phyloP scores from a whole-genome alignment of 1,140 invertebrate species.

The Coboldia fuscipes region DNA sequence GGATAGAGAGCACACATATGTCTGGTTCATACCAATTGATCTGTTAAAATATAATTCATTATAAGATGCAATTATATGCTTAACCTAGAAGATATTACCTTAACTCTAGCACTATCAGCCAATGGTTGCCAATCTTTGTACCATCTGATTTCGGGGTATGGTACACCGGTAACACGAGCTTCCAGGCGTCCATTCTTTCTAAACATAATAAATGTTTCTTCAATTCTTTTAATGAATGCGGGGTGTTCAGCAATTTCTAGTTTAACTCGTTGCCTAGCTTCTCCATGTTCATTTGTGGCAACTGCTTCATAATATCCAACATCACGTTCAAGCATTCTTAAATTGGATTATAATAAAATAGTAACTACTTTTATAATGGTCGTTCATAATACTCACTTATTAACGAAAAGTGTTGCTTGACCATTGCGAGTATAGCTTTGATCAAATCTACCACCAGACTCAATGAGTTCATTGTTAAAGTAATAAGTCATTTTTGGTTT shows the following conservation, averaged over 20 bases:
- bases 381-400: slow-evolving; percentile 29
- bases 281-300: slow-evolving; percentile 81
- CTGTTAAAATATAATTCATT: slow-evolving; percentile 21
- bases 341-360: slow-evolving; percentile 5
- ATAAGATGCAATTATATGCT: slow-evolving; percentile 1
- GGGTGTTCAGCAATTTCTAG: slow-evolving; percentile 84
- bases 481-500: slow-evolving; percentile 76
- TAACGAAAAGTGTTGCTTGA: slow-evolving; percentile 67
- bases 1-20: slow-evolving; percentile 57
- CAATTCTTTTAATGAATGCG: slow-evolving; percentile 62
- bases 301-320: slow-evolving; percentile 86
- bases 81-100: slow-evolving; percentile 29
- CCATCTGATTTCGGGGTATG: slow-evolving; percentile 89
- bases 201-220: slow-evolving; percentile 57
- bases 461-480: slow-evolving; percentile 63
- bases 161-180: slow-evolving; percentile 72
- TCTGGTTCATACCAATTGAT: slow-evolving; percentile 70
- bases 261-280: slow-evolving; percentile 59
- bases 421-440: slow-evolving; percentile 74
- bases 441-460: slow-evolving; percentile 60
- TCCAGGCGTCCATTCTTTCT: slow-evolving; percentile 52
- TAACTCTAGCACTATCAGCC: slow-evolving; percentile 53
- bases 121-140: slow-evolving; percentile 91
- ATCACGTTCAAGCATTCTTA: slow-evolving; percentile 67
- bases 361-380: background rate